A percentile compares a stretch with the other conserved stretches of the same genome.
Evolutionary conservation across 2,113 vertebrate species (phyloP).

Genomic region (crab-eating macaque (Macaca fascicularis)): T2T-MFA8v1.1 NC_088386.1:4411501-4412000

Average conservation of each 20-base stretch:
- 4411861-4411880: background rate
- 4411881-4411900: background rate
- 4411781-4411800: background rate
- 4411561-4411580: background rate
- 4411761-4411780: background rate
- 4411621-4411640: background rate
- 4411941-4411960: background rate
- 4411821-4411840: background rate
- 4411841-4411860: background rate
- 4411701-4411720: background rate
- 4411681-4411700: background rate
- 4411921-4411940: background rate
- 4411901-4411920: background rate
- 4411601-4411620: background rate
- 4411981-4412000: too few species aligned
- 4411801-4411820: background rate
- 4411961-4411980: too few species aligned
- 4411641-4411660: background rate
- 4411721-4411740: background rate
- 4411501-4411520: accelerated
- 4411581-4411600: background rate
- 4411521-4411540: background rate
- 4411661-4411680: background rate
- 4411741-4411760: background rate
- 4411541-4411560: background rate